Percentiles rank a stretch among this genome's conserved stretches.
These are phyloP conservation scores for Dinomys branickii DNA, from an alignment of 2,113 vertebrate genomes.

Conservation along the genomic window DNA sequence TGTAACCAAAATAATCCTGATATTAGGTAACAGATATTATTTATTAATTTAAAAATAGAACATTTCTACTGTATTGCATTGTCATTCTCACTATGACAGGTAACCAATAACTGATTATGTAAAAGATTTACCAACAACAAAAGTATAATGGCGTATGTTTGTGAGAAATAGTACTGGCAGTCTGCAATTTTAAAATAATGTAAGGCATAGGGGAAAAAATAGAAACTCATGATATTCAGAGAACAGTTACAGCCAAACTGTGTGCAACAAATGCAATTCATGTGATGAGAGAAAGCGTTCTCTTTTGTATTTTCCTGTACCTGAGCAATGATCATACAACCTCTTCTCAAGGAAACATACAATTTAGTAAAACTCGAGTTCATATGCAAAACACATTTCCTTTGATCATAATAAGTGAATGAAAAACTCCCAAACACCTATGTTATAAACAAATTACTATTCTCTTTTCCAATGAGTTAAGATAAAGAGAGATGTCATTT, in stretches of 20 bases:
- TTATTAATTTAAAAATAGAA: slow-evolving; percentile 21
- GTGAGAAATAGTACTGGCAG: background rate
- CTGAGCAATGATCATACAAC: background rate
- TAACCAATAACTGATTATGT: slow-evolving; percentile 8
- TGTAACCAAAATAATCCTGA: slow-evolving; percentile 32
- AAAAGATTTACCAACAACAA: slow-evolving; percentile 24
- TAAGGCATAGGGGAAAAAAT: background rate
- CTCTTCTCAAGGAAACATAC: background rate
- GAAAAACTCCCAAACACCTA: slow-evolving; percentile 16
- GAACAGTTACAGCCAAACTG: slow-evolving; percentile 6
- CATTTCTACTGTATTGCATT: background rate
- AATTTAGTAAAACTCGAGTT: slow-evolving; percentile 40
- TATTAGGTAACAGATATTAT: slow-evolving; percentile 1
- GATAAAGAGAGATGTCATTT: background rate
- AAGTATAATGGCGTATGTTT: slow-evolving; percentile 6
- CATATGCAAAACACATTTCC: background rate
- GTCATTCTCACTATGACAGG: background rate
- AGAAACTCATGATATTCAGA: background rate
- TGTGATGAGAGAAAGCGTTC: background rate
- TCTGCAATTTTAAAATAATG: slow-evolving; percentile 58
- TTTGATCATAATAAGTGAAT: slow-evolving; percentile 38
- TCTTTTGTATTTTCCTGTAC: slow-evolving; percentile 39
- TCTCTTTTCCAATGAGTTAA: slow-evolving; percentile 31
- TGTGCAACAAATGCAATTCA: slow-evolving; percentile 29
- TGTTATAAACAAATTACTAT: slow-evolving; percentile 41